Base-by-base conservation (phyloP, 2,113 vertebrate genomes). In the Collichthys lucidus region DNA sequence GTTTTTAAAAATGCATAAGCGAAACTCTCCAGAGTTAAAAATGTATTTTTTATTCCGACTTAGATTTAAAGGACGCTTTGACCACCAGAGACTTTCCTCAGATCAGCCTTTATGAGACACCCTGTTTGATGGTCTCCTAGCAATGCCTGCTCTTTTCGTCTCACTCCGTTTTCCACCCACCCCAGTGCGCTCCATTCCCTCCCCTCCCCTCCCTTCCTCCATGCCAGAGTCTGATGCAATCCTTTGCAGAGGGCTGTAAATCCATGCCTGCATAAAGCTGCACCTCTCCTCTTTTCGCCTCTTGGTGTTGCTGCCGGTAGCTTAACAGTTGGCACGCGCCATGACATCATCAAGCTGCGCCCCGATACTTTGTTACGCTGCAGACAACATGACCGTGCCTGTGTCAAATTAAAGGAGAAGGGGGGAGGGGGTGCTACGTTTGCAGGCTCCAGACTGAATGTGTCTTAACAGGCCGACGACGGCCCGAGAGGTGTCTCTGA, bases 141-240 rank as follows among this genome's bases (percentile, higher is more conserved):
- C 91, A 93, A 92, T 91, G 75, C 68, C 69, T 85, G 80, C 81
- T 88, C 80, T 84, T 74, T 88, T 87, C 22, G 42, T 82, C 82
- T 88, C 79, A 60, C 86, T 90, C 80, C 26, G 52, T 83, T 92
- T 92, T 90, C 84, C 80, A 86, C 90, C 85, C 88, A 86, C 88
- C 87, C 83, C 73, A 78, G 80, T 76, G 84, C 16, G 66, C 85
- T 85, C 74, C 74, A 67, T 78, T 86, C 46, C 46, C 57, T 60
- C 29, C 29, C 29, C 29, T 29, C 82, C 67, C 35, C 75, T 77
- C 86, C 86, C 88, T 86, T 22, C 89, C 82, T 85, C 85, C 74
- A 68, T 84, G 86, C 88, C 86, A 89, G 85, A 92, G 90, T 92
- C 93, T 93, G 92, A 94, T 94, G 93, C 93, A 94, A 94, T 94